A percentile compares a stretch with the other conserved stretches of the same genome.
Conservation (phyloP, 1,140 invertebrate species). For the Paracyclopina nana region DNA sequence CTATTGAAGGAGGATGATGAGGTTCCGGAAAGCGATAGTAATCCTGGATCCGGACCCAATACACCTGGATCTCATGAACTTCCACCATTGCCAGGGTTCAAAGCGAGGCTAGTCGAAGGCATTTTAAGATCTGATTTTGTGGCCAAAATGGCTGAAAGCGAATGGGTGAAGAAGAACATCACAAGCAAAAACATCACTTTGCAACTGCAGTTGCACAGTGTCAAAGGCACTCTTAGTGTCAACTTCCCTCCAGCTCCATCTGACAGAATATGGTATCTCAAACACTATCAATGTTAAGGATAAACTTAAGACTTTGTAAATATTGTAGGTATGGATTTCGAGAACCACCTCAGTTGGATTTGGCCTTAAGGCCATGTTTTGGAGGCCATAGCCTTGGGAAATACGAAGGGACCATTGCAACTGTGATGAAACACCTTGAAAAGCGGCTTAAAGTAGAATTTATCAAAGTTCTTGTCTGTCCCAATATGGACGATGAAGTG, state of each 20-base stretch:
- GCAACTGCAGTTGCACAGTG: not conserved
- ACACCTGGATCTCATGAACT: no score
- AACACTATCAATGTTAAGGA: not conserved
- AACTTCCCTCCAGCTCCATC: constrained; percentile 4
- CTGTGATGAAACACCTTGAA: not conserved
- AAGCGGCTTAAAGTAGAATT: constrained; percentile 8
- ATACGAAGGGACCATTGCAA: not conserved
- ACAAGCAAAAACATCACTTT: not conserved
- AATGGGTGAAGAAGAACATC: constrained; percentile 11
- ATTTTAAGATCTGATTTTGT: not conserved
- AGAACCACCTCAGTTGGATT: not conserved
- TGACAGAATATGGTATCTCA: not conserved
- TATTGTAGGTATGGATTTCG: not conserved
- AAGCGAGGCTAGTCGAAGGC: not conserved
- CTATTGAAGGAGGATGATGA: not conserved
- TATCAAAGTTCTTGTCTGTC: constrained; percentile 3
- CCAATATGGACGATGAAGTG: constrained; percentile 6
- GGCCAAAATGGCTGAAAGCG: not conserved
- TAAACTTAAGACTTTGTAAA: not conserved
- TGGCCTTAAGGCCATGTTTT: not conserved
- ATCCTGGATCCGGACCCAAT: not conserved
- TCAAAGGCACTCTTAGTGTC: constrained; percentile 4
- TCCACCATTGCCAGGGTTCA: no score
- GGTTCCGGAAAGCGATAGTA: not conserved
- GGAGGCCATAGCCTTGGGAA: not conserved